A percentile compares a stretch with the other conserved stretches of the same genome.
Conservation (phyloP, 2,888 invertebrate species). For the Diachrysia chrysitis region DNA sequence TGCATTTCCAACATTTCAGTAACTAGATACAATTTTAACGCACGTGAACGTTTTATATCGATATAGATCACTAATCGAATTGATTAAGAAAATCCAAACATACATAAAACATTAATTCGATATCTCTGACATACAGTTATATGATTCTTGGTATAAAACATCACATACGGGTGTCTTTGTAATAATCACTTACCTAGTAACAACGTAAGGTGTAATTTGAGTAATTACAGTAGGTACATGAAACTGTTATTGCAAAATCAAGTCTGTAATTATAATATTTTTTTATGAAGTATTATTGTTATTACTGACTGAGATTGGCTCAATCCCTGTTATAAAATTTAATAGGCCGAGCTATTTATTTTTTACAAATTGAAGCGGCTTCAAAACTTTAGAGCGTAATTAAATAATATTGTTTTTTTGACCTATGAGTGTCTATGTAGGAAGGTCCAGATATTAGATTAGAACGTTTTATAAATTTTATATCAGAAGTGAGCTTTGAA, state of each 20-base stretch:
- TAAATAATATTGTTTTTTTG: constrained; percentile 1
- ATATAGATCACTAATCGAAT: constrained; percentile 16
- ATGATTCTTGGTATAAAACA: constrained; percentile 30
- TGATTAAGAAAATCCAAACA: constrained; percentile 29
- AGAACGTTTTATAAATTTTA: not conserved
- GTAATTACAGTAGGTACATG: constrained; percentile 38
- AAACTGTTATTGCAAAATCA: constrained; percentile 38
- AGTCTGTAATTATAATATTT: constrained; percentile 30
- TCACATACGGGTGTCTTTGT: constrained; percentile 38
- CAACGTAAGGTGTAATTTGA: constrained; percentile 48
- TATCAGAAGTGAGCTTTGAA: not conserved
- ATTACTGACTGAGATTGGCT: not conserved
- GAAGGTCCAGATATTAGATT: not conserved
- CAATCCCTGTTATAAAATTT: not conserved
- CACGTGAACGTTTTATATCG: constrained; percentile 14
- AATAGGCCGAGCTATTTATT: constrained; percentile 1
- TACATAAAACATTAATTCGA: constrained; percentile 38
- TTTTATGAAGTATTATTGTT: constrained; percentile 12
- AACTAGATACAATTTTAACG: constrained; percentile 11
- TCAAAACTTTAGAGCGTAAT: not conserved
- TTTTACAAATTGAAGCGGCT: not conserved
- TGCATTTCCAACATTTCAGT: constrained; percentile 17
- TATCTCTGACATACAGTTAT: constrained; percentile 31
- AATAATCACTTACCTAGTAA: constrained; percentile 41
- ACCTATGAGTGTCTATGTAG: not conserved